Evolutionary conservation across 1,140 invertebrate species (phyloP), one percentile per base, ranked within the genome.

Genomic region (Hydropsyche tenuis): DNA sequence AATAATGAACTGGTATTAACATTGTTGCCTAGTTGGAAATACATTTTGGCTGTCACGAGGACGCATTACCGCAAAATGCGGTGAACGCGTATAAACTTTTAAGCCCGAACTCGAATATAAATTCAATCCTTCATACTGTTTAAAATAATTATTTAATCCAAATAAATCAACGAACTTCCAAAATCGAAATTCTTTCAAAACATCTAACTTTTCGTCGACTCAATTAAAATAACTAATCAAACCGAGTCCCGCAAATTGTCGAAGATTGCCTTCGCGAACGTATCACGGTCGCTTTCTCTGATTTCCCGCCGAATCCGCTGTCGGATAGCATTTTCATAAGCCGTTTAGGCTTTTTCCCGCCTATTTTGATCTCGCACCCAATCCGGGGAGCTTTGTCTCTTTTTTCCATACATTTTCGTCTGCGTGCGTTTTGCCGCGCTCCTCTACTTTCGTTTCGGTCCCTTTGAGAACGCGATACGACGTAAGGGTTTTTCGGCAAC

Each of bases 311-410:
- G 20, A 53, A 53, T 53, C 48, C 48, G 6, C 20, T 53, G 48
- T 53, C 48, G 48, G 20, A 20, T 23, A 60, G 56, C 22, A 60
- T 60, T 60, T 23, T 23, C 56, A 60, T 60, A 60, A 60, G 23
- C 56, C 56, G 56, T 60, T 60, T 60, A 60, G 23, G 23, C 22
- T 60, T 23, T 27, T 60, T 25, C 56, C 56, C 56, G 18, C 12
- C 22, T 20, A 27, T 60, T 60, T 27, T 60, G 56, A 60, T 60
- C 56, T 27, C 23, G 56, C 22, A 25, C 23, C 23, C 56, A 60
- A 60, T 60, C 23, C 23, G 6, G 30, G 56, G 1, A 25, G 56
- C 56, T 60, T 60, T 25, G 23, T 60, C 22, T 60, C 22, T 60
- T 60, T 60, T 60, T 60, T 60, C 20, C 30, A 37, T 56, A 16